Evolutionary conservation across 2,113 vertebrate species (phyloP), one percentile per base, ranked within the genome.

Genomic region (Irena cyanogastra): DNA sequence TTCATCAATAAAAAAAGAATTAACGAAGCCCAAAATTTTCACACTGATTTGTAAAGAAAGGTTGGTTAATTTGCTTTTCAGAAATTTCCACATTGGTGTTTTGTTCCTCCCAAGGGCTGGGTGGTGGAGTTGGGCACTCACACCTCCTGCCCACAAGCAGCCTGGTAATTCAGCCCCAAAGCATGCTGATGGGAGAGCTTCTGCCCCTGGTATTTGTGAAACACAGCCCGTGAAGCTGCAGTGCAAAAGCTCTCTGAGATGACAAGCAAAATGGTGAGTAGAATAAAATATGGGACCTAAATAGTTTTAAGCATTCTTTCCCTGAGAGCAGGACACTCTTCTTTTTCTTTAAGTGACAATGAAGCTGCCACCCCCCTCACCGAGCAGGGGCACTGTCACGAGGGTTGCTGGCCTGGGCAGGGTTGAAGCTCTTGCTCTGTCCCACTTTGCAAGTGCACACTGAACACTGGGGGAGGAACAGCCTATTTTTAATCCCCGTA

Each of bases 401-500:
- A 3, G 63, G 54, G 30, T 5, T 17, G 3, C 26, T 14, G 33
- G 33, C 57, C 79, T 5, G 42, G 78, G 35, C 54, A 33, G 44
- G 13, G 44, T 0, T 1, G 69, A 6, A 18, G 50, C 68, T 74
- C 22, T 3, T 13, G 16, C 47, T 89, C 53, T 16, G 33, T 41
- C 37, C 61, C 44, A 5, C 72, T 16, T 0, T 1, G 4, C 57
- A 39, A 45, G 49, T 0, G 16, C 81, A 24, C 24, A 4, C 35
- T 14, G 10, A 74, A 3, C 24, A 6, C 39, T 41, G n/a, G 7
- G 37, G 60, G 31, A 88, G 49, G 72, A 90, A 24, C 39, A 28
- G 68, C 37, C 64, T 21, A 2, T 47, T 78, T 82, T 63, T 65
- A 93, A 74, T 52, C 1, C 0, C 76, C 1, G 16, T 63, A 68